Percentiles rank a stretch among this genome's conserved stretches.
phyloP scores from a whole-genome alignment of 1,140 invertebrate species.

The Drosophila lini region DNA sequence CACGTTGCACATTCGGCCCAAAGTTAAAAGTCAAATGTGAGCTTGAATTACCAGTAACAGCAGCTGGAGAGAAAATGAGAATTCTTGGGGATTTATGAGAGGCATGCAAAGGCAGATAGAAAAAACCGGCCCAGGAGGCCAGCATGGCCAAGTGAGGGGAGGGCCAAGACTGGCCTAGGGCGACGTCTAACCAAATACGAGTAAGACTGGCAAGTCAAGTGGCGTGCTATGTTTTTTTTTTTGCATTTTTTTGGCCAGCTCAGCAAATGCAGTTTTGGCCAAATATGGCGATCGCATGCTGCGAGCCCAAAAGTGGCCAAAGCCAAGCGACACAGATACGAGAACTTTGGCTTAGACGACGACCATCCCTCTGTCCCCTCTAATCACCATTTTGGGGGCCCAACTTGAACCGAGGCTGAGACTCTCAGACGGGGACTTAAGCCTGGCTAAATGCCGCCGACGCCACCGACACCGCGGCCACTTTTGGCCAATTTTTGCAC shows the following conservation, averaged over 20 bases:
- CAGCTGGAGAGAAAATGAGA: slow-evolving; percentile 61
- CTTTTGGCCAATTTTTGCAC: slow-evolving; percentile 81
- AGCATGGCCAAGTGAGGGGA: slow-evolving; percentile 1
- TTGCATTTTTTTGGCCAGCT: slow-evolving; percentile 49
- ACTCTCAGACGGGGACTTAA: slow-evolving; percentile 21
- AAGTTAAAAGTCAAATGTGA: slow-evolving; percentile 82
- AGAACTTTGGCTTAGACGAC: slow-evolving; percentile 53
- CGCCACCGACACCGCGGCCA: slow-evolving; percentile 42
- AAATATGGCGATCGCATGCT: slow-evolving; percentile 81
- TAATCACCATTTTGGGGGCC: slow-evolving; percentile 19
- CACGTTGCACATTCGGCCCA: slow-evolving; percentile 76
- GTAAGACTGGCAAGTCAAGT: slow-evolving; percentile 78
- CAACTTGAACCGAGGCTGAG: slow-evolving; percentile 36
- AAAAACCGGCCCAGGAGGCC: slow-evolving; percentile 44
- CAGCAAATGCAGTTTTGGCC: slow-evolving; percentile 77
- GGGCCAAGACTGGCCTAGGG: slow-evolving; percentile 60
- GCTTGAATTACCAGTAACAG: slow-evolving; percentile 73
- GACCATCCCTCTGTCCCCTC: slow-evolving; percentile 7
- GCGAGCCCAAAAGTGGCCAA: slow-evolving; percentile 65
- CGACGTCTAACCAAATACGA: slow-evolving; percentile 81
- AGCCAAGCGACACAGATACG: slow-evolving; percentile 68
- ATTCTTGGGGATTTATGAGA: slow-evolving; percentile 79
- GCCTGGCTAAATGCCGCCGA: slow-evolving; percentile 56
- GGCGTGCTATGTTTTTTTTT: slow-evolving; percentile 64
- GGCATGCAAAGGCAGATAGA: slow-evolving; percentile 61